Evolutionary conservation across 2,797 vertebrate genomes (phyloP).

Genomic region (Tapirus indicus): DNA sequence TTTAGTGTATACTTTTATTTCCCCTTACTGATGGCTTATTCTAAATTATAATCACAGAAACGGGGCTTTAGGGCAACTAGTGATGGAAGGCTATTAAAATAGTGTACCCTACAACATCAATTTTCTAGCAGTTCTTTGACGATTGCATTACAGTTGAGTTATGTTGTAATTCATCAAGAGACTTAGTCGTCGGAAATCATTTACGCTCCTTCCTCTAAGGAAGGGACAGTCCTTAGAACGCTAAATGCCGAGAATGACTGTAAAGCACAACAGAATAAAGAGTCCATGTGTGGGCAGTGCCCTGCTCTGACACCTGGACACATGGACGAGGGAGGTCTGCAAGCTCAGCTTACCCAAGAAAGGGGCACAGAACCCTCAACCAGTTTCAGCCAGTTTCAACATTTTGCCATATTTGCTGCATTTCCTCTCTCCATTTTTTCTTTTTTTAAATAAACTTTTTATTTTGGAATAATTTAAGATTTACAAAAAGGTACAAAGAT

Average conservation of each 20-base stretch:
- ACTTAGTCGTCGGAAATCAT: background rate
- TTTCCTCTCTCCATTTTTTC: background rate
- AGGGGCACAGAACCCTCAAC: background rate
- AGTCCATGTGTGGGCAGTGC: rapidly evolving
- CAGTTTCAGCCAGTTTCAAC: background rate
- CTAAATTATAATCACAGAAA: background rate
- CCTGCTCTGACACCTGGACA: background rate
- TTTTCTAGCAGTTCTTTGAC: background rate
- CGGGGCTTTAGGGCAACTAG: background rate
- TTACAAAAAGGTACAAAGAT: background rate
- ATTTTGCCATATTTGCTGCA: background rate
- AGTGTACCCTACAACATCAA: background rate
- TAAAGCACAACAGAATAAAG: background rate
- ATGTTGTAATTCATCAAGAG: background rate
- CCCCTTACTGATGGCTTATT: background rate
- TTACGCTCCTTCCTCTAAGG: background rate
- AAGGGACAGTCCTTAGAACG: background rate
- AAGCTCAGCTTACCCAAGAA: background rate
- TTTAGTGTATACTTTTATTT: background rate
- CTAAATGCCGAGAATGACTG: background rate
- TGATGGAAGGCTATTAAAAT: background rate
- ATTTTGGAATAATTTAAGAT: background rate
- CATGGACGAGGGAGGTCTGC: background rate
- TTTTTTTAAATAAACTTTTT: background rate
- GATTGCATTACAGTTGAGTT: background rate